Base-by-base conservation (phyloP, 2,888 invertebrate genomes). In the Lepas anatifera region DNA sequence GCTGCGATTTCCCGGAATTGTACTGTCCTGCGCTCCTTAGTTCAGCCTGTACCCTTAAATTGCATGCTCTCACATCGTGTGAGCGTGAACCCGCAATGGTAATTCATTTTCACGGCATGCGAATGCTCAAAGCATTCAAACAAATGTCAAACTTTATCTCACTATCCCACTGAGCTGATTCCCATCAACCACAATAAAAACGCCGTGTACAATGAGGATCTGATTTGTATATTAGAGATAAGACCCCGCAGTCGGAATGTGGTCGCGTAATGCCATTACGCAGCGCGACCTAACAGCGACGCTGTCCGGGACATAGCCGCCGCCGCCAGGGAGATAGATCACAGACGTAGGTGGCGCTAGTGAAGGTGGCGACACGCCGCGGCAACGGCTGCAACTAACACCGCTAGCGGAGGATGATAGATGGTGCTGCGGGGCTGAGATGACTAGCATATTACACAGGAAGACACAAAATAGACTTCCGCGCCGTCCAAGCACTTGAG, bases 391-490 rank as follows among this genome's bases (percentile, higher is more conserved):
- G 58, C 22, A 18, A 35, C 35, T 58, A 58, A 52, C 32, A 32
- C 32, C 25, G 22, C n/a, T n/a, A n/a, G n/a, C n/a, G n/a, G n/a
- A n/a, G n/a, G n/a, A n/a, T n/a, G n/a, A n/a, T n/a, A n/a, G n/a
- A n/a, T n/a, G n/a, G n/a, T n/a, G n/a, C n/a, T n/a, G 58, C 35
- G 29, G 58, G 58, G 58, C 22, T 16, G 35, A 35, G 32, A 58
- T 58, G 58, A 58, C 58, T 58, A 58, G 58, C 32, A 58, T 58
- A 32, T 58, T 32, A n/a, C n/a, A 35, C 58, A 58, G 58, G 58
- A 58, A 58, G 58, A 52, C 46, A 50, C 58, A 58, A 58, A 58
- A 58, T 58, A 58, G 22, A 35, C 58, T 58, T 58, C 58, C 58
- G 22, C n/a, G n/a, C n/a, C 58, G 32, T 35, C 22, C 52, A 58